Base-by-base conservation (phyloP, 2,888 invertebrate genomes). In the Agrotis exclamationis region DNA sequence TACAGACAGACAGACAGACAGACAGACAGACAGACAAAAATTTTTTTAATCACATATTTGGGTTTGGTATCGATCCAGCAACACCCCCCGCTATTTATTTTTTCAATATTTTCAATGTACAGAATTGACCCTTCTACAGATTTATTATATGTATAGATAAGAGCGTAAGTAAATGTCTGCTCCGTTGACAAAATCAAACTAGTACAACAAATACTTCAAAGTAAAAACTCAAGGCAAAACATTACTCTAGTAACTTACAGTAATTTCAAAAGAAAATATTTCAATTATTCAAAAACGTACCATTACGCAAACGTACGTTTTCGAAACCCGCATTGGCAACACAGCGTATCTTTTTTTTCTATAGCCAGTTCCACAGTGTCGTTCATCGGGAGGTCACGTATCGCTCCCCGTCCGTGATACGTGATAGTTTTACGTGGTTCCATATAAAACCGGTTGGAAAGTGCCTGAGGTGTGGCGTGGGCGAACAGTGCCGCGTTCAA, bases 381-480 rank as follows among this genome's bases (percentile, higher is more conserved):
- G 85, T 84, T 90, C 84, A 82, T 75, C 48, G 83, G 68, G 89
- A 82, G 88, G 85, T 73, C 65, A 78, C 86, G 92, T 87, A 78
- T 78, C 85, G 88, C 82, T 88, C 76, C 77, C 84, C 73, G 79
- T 80, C 77, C 63, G 77, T 68, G 81, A 75, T 80, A 70, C 85
- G 87, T 87, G 86, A 86, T 92, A 95, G 94, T 94, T 95, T 94
- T 95, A 93, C 95, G 95, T 91, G 88, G 85, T 89, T 88, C 90
- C 88, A 87, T 91, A 89, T 86, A 85, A 90, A 95, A 94, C 95
- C 94, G 95, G 94, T 94, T 94, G 88, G 93, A 94, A 95, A 95
- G 95, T 95, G 92, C 87, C 86, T 85, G 89, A 95, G 95, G 95
- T 94, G 95, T 92, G 94, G 93, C 93, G 93, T 92, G 91, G 93